phyloP scores from a whole-genome alignment of 2,888 invertebrate genomes.

The Cyrtodaria siliqua region DNA sequence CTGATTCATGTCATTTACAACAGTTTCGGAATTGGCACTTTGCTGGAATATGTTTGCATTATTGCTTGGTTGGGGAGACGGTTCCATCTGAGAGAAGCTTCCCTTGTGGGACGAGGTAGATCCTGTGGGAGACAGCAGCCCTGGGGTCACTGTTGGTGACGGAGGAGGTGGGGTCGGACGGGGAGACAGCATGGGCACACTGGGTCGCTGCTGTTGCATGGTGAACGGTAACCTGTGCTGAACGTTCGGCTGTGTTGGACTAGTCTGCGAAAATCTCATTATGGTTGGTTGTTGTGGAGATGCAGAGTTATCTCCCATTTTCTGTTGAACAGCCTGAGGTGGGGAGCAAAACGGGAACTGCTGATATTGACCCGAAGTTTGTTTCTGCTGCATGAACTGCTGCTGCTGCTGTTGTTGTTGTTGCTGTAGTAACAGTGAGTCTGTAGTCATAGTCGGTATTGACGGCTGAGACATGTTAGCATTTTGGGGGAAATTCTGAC shows the following conservation, averaged over 20 bases:
- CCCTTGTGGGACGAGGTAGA: conserved; percentile 75
- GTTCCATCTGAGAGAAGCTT: conserved; percentile 45
- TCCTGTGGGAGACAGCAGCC: conserved; percentile 63
- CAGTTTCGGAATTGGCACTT: conserved; percentile 19
- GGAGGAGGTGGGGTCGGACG: conserved; percentile 73
- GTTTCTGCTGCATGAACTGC: conserved; percentile 33
- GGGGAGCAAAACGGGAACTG: conserved; percentile 35
- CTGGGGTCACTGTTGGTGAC: conserved; percentile 58
- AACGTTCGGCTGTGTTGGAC: conserved; percentile 65
- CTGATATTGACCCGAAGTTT: conserved; percentile 43
- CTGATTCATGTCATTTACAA: conserved; percentile 17
- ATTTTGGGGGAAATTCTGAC: conserved; percentile 31
- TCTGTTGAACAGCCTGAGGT: conserved; percentile 28
- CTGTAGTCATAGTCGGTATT: conserved; percentile 28
- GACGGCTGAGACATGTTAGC: conserved; percentile 27
- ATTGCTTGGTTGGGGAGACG: conserved; percentile 49
- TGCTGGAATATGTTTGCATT: conserved; percentile 23
- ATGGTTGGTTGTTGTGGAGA: conserved; percentile 53
- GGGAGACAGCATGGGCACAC: conserved; percentile 74
- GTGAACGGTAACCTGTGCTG: conserved; percentile 53
- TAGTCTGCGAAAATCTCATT: conserved; percentile 74
- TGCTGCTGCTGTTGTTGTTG: conserved; percentile 50
- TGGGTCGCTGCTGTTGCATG: conserved; percentile 64
- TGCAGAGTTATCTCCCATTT: conserved; percentile 30
- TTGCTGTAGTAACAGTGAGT: conserved; percentile 50